Conservation (phyloP, 2,113 vertebrate genomes). For the Notothenia rossii region DNA sequence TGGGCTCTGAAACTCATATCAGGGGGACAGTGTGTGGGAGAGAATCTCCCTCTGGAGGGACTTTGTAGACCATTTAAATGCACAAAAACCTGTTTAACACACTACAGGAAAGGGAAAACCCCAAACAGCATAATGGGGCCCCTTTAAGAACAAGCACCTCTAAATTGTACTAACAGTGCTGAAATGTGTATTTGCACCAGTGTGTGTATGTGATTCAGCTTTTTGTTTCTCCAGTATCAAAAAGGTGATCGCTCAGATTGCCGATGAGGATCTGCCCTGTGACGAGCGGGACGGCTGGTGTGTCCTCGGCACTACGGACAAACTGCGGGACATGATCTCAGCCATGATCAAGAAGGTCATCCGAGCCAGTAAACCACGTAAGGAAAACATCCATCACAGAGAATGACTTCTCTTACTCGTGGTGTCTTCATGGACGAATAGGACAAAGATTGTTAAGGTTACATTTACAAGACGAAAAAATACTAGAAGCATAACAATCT, state of each 20-base stretch:
- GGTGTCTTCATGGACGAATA: background rate
- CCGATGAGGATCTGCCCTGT: conserved; percentile 84
- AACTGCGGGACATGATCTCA: conserved; percentile 92
- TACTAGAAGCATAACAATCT: too few relatives aligned
- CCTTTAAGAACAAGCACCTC: background rate
- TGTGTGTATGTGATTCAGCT: background rate
- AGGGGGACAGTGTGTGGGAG: background rate
- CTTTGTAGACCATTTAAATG: too few relatives aligned
- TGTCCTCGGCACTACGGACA: conserved; percentile 89
- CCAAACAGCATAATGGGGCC: too few relatives aligned
- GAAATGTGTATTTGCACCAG: too few relatives aligned
- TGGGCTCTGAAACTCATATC: background rate
- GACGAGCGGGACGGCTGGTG: conserved; percentile 96
- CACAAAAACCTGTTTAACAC: too few relatives aligned
- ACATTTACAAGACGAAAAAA: too few relatives aligned
- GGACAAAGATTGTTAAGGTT: background rate
- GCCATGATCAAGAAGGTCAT: conserved; percentile 92
- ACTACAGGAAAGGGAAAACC: too few relatives aligned
- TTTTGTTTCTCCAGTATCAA: conserved; percentile 82
- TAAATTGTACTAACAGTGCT: background rate
- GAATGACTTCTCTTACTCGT: background rate
- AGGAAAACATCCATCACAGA: background rate
- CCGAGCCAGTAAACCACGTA: conserved; percentile 78
- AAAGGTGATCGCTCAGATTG: conserved; percentile 87
- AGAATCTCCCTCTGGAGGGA: too few relatives aligned